Base-by-base conservation (phyloP, 1,140 invertebrate genomes). In the Hormaphis cornu region DNA sequence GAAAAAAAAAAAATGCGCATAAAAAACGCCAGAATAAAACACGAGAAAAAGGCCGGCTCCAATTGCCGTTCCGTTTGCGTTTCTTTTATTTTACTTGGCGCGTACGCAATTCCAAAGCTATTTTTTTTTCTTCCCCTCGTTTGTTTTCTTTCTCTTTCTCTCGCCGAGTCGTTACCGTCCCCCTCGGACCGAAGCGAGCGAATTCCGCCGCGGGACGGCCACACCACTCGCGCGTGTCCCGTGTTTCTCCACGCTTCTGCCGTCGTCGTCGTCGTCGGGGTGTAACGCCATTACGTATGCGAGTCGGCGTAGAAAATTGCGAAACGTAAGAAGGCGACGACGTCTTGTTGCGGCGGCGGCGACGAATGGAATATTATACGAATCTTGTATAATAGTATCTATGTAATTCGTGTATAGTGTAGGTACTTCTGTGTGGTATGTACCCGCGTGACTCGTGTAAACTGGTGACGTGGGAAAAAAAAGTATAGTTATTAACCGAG, bases 41-140 rank as follows among this genome's bases (percentile, higher is more conserved):
- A 26, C 2, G 16, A 28, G 30, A 6, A 9, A 33, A 28, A 52
- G 16, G 26, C 16, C 8, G 26, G 8, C 18, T 33, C 52, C 52
- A 33, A 33, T 54, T 30, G 54, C 16, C 33, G 40, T 58, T 58
- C 54, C 20, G 54, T 58, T 58, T 24, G 22, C 35, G 54, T 58
- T 58, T 58, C 16, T 33, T 40, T 35, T 58, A 58, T 58, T 58
- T 58, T 35, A n/a, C n/a, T n/a, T n/a, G n/a, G n/a, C n/a, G n/a
- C n/a, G n/a, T n/a, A n/a, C n/a, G n/a, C n/a, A n/a, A n/a, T n/a
- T n/a, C n/a, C n/a, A n/a, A n/a, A n/a, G 54, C 40, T 56, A 37
- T 37, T 35, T 12, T 37, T 37, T 56, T 35, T 14, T n/a, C 37
- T 56, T 56, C 28, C 5, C 8, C 10, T 35, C 18, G 30, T 20